Base-by-base conservation (phyloP, 2,113 vertebrate species). In the Paracanthobrama guichenoti region DNA sequence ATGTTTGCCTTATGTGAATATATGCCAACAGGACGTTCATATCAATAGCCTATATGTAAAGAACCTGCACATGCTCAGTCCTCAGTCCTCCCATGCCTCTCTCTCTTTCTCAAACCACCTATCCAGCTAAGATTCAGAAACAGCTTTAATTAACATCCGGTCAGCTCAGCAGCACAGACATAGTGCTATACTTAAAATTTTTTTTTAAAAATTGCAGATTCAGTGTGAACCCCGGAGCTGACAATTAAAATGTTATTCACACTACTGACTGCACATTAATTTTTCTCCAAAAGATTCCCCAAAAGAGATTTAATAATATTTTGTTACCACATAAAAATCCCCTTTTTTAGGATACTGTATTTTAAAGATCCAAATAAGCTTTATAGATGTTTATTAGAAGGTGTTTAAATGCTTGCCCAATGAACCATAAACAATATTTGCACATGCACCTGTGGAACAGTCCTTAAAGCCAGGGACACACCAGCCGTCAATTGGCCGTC, bases 11-110 rank as follows among this genome's bases (percentile, higher is more conserved):
- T 57, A 24, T 55, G 13, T 82, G 50, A 53, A 26, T 74, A 31
- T 84, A 31, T 57, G 81, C 59, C 60, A 76, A 24, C 4, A 53
- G 81, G 62, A n/a, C 71, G 72, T 83, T 62, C 71, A 81, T 75
- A 62, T 39, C 16, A 35, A 31, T 74, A 53, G 46, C 24, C 73
- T 71, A 39, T 66, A 79, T 75, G 44, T 50, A 3, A 76, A 59
- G 28, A n/a, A 77, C 28, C 35, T 22, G 24, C 75, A 79, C 79
- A 77, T 62, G 60, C 79, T 69, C 83, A 14, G 5, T 50, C 26
- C 5, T n/a, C 26, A 74, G 13, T 67, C 28, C 64, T 39, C 22
- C 10, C 57, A 55, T 71, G 20, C 35, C 69, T 46, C 42, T 73
- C 44, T 18, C 46, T 44, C 76, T 67, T 1, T 80, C 79, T 79